These are phyloP conservation scores for Typhlomys cinereus DNA, from an alignment of 2,113 vertebrate genomes.

Conservation along the genomic window DNA sequence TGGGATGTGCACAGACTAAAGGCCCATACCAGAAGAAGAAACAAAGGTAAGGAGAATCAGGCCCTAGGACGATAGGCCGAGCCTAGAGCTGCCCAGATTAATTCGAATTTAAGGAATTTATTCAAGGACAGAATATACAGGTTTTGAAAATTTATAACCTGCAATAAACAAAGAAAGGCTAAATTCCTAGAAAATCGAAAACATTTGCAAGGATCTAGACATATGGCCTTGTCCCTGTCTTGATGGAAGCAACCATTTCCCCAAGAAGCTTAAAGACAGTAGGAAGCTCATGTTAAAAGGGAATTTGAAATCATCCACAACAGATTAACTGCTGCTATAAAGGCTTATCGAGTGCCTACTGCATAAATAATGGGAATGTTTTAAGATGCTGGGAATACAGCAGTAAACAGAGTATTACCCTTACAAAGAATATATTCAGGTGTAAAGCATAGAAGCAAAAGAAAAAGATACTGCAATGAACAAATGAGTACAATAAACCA, in stretches of 20 bases:
- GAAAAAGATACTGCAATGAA: not conserved
- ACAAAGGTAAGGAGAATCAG: not conserved
- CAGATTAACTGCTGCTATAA: not conserved
- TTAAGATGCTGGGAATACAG: not conserved
- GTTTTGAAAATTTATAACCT: not conserved
- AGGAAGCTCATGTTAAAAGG: not conserved
- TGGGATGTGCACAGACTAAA: not conserved
- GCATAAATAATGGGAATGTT: not conserved
- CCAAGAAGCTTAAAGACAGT: not conserved
- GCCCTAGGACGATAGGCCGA: not conserved
- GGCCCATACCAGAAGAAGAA: not conserved
- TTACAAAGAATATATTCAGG: not conserved
- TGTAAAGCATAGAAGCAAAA: not conserved
- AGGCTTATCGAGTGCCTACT: not conserved
- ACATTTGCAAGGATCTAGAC: not conserved
- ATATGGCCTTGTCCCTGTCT: not conserved
- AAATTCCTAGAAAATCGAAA: not conserved
- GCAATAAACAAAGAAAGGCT: not conserved
- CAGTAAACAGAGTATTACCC: not conserved
- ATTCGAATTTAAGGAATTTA: not conserved
- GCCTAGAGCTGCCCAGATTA: not conserved
- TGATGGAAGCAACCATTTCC: not conserved
- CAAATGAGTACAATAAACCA: not conserved
- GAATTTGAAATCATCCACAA: not conserved
- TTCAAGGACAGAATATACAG: not conserved